A percentile compares a stretch with the other conserved stretches of the same genome.
These are phyloP conservation scores for Entomobrya multifasciata DNA, from an alignment of 2,888 invertebrate species.

Conservation along the genomic window DNA sequence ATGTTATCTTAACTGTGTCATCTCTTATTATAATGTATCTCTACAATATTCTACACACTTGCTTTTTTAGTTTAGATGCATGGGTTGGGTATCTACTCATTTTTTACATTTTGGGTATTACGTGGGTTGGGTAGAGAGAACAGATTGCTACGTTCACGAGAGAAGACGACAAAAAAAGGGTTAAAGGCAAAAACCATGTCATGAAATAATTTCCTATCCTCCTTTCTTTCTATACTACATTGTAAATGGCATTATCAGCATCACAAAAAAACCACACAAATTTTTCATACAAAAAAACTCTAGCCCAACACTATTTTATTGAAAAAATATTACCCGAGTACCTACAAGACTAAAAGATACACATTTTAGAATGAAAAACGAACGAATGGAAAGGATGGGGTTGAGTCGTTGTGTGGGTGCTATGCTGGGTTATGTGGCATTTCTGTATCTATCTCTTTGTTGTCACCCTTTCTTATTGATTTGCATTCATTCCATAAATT, in stretches of 20 bases:
- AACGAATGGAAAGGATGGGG: no score
- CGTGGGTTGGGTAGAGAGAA: slow-evolving; percentile 47
- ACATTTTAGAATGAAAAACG: no score
- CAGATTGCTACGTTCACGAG: neutral
- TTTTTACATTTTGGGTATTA: slow-evolving; percentile 54
- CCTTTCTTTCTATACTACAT: neutral
- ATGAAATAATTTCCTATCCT: neutral
- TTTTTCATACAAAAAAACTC: neutral
- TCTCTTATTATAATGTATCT: no score
- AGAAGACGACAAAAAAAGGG: neutral
- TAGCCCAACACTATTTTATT: neutral
- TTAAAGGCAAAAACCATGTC: slow-evolving; percentile 6
- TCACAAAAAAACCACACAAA: neutral
- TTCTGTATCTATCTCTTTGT: no score
- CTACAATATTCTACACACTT: neutral
- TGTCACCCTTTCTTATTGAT: no score
- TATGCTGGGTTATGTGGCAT: no score
- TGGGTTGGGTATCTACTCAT: slow-evolving; percentile 50
- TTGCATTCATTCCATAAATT: no score
- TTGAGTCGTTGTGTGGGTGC: neutral
- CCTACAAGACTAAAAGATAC: no score
- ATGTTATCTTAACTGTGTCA: neutral
- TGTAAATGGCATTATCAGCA: neutral
- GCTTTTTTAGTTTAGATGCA: slow-evolving; percentile 21
- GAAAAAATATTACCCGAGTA: neutral